Percentiles rank a stretch among this genome's conserved stretches.
phyloP scores from a whole-genome alignment of 2,797 vertebrate species.

The Galago senegalensis region DNA sequence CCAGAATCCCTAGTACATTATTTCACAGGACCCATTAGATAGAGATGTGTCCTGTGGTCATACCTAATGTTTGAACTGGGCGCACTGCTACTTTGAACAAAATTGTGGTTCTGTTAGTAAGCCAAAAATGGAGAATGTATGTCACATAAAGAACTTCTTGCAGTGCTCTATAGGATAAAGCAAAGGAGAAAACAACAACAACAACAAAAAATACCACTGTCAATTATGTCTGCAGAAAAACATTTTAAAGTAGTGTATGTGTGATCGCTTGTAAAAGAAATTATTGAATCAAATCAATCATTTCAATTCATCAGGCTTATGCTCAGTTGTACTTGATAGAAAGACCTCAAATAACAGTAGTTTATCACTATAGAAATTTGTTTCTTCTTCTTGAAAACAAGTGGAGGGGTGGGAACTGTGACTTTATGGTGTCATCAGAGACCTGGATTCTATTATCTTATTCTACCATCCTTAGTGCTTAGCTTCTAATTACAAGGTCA shows the following conservation, averaged over 20 bases:
- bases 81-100: not conserved
- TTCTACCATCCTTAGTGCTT: not conserved
- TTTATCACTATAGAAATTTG: not conserved
- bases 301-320: not conserved
- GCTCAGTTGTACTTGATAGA: not conserved
- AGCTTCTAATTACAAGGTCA: not conserved
- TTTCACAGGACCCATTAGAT: not conserved
- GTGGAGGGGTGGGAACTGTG: not conserved
- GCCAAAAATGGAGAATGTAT: not conserved
- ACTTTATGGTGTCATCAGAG: not conserved
- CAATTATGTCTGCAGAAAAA: not conserved
- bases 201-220: not conserved
- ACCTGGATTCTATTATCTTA: not conserved
- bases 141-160: not conserved
- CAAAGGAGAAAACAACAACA: not conserved
- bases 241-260: not conserved
- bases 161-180: not conserved
- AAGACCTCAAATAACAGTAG: not conserved
- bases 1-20: not conserved
- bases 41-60: not conserved
- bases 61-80: not conserved
- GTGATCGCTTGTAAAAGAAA: not conserved
- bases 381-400: conserved; percentile 31
- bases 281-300: not conserved
- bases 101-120: not conserved